Conservation (phyloP, 1,140 invertebrate genomes). For the Plodia interpunctella region DNA sequence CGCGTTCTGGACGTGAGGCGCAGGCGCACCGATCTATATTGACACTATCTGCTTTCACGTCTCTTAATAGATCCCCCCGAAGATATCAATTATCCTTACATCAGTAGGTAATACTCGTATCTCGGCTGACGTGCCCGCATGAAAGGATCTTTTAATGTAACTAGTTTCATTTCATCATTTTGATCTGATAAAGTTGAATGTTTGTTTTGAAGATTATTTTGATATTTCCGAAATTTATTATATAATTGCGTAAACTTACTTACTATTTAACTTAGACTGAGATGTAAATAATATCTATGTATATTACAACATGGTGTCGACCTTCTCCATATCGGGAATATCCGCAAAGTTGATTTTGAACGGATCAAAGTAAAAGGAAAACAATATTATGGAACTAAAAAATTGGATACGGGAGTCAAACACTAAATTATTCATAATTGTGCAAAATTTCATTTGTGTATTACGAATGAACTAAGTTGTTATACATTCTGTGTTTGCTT, state of each 20-base stretch:
- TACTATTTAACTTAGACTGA: no score
- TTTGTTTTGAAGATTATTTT: no score
- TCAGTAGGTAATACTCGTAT: neutral
- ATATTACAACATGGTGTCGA: no score
- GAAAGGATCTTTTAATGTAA: neutral
- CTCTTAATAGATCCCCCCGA: neutral
- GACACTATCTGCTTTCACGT: slow-evolving; percentile 3
- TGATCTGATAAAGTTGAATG: neutral
- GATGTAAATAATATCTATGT: no score
- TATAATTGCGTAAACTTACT: no score
- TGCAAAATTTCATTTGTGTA: neutral
- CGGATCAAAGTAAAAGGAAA: neutral
- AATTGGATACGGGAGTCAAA: neutral
- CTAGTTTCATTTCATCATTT: neutral
- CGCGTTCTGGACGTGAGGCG: neutral
- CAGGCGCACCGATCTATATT: neutral
- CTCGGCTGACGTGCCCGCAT: neutral
- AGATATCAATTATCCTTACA: neutral
- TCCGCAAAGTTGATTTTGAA: neutral
- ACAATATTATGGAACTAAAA: neutral
- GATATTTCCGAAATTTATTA: no score
- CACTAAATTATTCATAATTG: neutral
- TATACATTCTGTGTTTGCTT: no score
- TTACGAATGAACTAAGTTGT: no score
- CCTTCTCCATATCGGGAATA: no score